A percentile compares a stretch with the other conserved stretches of the same genome.
phyloP scores from a whole-genome alignment of 2,888 invertebrate species.

The Micoletzkya japonica region DNA sequence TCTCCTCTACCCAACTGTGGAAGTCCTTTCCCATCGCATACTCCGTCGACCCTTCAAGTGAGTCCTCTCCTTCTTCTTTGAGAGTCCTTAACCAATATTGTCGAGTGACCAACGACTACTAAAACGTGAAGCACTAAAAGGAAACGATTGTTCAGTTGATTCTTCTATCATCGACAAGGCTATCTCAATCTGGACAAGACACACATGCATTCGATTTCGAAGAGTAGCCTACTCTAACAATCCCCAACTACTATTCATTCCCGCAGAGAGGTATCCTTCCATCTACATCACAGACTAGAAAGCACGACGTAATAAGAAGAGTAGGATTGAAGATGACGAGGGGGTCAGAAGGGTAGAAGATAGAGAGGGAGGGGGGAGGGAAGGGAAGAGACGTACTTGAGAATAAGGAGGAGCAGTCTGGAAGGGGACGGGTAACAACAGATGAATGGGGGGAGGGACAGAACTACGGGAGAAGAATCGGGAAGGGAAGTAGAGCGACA shows the following conservation, averaged over 20 bases:
- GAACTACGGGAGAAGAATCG: neutral
- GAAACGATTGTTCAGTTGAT: neutral
- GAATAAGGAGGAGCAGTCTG: neutral
- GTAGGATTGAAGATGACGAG: too few species aligned
- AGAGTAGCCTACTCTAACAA: neutral
- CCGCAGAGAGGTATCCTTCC: too few species aligned
- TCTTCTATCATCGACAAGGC: too few species aligned
- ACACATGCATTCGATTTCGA: neutral
- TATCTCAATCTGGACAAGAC: too few species aligned
- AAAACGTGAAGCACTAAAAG: neutral
- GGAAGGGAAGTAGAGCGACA: neutral
- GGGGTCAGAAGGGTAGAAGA: neutral
- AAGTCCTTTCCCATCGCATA: constrained; percentile 7
- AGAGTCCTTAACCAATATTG: neutral
- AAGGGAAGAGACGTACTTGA: neutral
- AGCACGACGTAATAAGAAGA: too few species aligned
- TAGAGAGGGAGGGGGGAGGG: neutral
- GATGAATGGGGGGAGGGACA: neutral
- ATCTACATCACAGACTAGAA: too few species aligned
- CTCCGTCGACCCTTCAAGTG: neutral
- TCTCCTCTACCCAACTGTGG: constrained; percentile 11
- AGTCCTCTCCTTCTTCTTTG: neutral
- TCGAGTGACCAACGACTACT: neutral
- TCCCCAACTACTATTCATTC: too few species aligned
- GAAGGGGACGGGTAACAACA: neutral